phyloP scores from a whole-genome alignment of 2,888 invertebrate species.

The Actias luna region DNA sequence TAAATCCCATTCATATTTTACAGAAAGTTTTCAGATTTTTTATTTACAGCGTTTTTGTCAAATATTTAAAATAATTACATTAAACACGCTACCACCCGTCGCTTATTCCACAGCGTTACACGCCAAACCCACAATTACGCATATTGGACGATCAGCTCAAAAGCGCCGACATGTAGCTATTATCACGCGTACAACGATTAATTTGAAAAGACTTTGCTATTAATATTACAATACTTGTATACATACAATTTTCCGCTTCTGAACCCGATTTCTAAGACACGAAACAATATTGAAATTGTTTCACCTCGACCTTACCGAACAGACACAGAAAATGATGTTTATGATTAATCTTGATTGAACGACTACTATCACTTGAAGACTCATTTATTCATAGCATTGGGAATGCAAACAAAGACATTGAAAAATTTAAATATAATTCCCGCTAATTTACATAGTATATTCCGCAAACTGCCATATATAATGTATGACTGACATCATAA shows the following conservation, averaged over 20 bases:
- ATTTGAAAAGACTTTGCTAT: constrained; percentile 52
- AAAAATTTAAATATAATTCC: too few relatives aligned
- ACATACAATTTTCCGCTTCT: constrained; percentile 13
- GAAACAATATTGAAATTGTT: background rate
- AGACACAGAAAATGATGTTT: background rate
- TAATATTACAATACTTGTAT: constrained; percentile 13
- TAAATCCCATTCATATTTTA: too few relatives aligned
- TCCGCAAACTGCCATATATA: too few relatives aligned
- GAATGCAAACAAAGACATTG: too few relatives aligned
- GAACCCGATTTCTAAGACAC: background rate
- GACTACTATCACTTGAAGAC: background rate
- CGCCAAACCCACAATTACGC: constrained; percentile 78
- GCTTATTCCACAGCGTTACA: constrained; percentile 50
- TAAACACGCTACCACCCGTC: constrained; percentile 39
- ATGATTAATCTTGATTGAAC: background rate
- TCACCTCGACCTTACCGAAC: background rate
- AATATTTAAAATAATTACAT: constrained; percentile 36
- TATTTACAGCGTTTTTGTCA: constrained; percentile 20
- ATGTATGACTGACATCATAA: too few relatives aligned
- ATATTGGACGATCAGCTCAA: constrained; percentile 77
- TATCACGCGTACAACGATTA: constrained; percentile 65
- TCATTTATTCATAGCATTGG: too few relatives aligned
- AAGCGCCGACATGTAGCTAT: constrained; percentile 59
- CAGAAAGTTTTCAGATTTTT: background rate
- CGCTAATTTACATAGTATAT: too few relatives aligned